Base-by-base conservation (phyloP, 1,140 invertebrate species). In the Pachypsylla venusta region DNA sequence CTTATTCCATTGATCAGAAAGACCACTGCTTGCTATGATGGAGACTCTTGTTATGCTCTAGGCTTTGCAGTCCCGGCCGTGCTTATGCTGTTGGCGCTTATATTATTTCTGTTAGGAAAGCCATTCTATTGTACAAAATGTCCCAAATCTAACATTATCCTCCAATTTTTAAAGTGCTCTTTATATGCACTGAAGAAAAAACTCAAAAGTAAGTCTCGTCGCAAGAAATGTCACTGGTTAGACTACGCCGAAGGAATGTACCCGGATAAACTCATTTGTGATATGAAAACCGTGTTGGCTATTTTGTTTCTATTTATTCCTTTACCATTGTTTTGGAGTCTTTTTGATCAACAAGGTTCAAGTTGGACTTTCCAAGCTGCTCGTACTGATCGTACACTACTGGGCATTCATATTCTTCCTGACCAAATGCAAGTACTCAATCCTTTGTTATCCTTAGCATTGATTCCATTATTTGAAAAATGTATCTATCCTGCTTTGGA, bases 361-460 rank as follows among this genome's bases (percentile, higher is more conserved):
- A 78, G 87, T 53, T 98, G 94, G 94, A 94, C 91, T 0, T 81
- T 96, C 60, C 93, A 98, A 77, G 93, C 93, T 7, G 82, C 83
- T 0, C 77, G 83, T 62, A 93, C 98, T 89, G 75, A 92, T 67
- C 90, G 93, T 10, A 69, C 80, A n/a, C 69, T 94, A 2, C 78
- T 80, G 1, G 78, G 76, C 59, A 77, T 77, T 16, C 56, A 60
- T 10, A 74, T 95, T 12, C 81, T 90, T 62, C 87, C 93, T 0
- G 92, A 96, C 71, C 92, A 95, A 70, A 84, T 95, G 77, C 87
- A 90, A 73, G 84, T 89, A 0, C 67, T 93, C 1, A 93, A 93
- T 70, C 88, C 93, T 0, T 67, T 96, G 1, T 72, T 93, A 2
- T 90, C 96, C 53, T 68, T 98, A 1, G 67, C 81, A 1, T 80